Base-by-base conservation (phyloP, 1,140 invertebrate species). In the Nephotettix cincticeps region DNA sequence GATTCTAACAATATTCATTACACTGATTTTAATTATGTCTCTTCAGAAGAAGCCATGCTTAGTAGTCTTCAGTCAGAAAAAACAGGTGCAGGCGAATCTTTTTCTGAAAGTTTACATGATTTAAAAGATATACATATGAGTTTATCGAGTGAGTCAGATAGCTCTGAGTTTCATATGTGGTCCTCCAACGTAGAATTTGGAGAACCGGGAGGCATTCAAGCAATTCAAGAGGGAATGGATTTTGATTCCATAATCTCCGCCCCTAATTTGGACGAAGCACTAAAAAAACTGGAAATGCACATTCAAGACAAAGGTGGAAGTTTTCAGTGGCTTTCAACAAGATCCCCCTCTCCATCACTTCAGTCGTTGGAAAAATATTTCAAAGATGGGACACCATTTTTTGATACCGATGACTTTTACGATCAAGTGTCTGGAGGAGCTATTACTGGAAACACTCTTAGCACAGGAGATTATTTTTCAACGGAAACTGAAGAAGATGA, bases 211-310 rank as follows among this genome's bases (percentile, higher is more conserved):
- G 54, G 43, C 17, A 40, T 21, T 21, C 0, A 1, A 58, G 21
- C 56, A 13, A 13, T 68, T 9, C 23, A 29, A 47, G 32, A 63
- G 25, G 58, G 30, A 19, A 70, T 70, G 56, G 69, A 70, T 63
- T 70, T 70, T 70, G 69, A 70, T 45, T 61, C 69, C 0, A 70
- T 70, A 1, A 70, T 70, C 3, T 70, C 69, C 17, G 69, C 69
- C 21, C 69, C 69, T 13, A 70, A 56, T 70, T 63, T 70, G 21
- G 32, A 70, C 30, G 69, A 70, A 40, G 69, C 69, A 1, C 29
- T 70, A 29, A 63, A 70, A 43, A 70, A 70, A 25, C 32, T 70
- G n/a, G 69, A 70, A 63, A 64, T 21, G n/a, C 69, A 56, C 21
- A 63, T 70, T n/a, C 56, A 63, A 63, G 69, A 70, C 56, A 70